These are phyloP conservation scores for Autographa pulchrina DNA, from an alignment of 2,888 invertebrate species.

Conservation along the genomic window DNA sequence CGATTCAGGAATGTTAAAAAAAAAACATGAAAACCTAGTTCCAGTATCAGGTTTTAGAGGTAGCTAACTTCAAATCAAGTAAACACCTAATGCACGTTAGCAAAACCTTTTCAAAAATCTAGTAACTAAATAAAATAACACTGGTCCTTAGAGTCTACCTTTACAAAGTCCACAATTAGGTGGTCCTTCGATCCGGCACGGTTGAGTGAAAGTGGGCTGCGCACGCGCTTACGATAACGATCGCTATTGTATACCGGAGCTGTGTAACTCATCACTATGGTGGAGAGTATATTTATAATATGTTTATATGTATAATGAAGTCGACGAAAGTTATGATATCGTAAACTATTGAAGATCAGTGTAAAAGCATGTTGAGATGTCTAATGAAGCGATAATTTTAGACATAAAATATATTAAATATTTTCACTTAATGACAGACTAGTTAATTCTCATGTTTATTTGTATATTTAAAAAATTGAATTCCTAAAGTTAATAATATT, in stretches of 20 bases:
- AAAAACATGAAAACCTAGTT: no score
- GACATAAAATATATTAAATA: no score
- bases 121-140: not conserved
- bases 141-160: conserved; percentile 14
- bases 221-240: conserved; percentile 56
- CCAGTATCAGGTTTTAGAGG: no score
- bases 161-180: conserved; percentile 43
- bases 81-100: not conserved
- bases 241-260: conserved; percentile 57
- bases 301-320: conserved; percentile 18
- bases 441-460: no score
- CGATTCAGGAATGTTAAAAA: no score
- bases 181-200: conserved; percentile 45
- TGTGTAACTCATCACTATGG: conserved; percentile 60
- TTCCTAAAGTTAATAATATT: no score
- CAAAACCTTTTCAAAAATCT: not conserved
- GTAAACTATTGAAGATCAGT: not conserved
- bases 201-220: conserved; percentile 53
- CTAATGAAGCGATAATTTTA: not conserved
- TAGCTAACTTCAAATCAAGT: not conserved
- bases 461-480: no score
- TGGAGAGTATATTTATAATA: conserved; percentile 30
- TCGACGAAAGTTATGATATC: conserved; percentile 30
- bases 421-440: no score
- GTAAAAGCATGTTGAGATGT: not conserved